Evolutionary conservation across 2,888 invertebrate genomes (phyloP).

Genomic region (Meta bourneti): DNA sequence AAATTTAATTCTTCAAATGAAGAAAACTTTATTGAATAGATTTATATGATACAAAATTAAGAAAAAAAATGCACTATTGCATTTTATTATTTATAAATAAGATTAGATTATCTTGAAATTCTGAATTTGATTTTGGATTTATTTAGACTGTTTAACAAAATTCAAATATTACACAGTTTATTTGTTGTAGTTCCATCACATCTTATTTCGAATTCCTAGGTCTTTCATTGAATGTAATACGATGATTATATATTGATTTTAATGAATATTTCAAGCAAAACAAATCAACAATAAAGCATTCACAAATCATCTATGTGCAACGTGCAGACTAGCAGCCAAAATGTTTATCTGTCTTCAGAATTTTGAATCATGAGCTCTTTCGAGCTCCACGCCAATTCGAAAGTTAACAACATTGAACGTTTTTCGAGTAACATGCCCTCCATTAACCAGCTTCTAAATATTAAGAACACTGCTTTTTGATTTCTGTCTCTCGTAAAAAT

Average conservation of each 20-base stretch:
- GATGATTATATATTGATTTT: constrained; percentile 2
- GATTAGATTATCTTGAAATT: too few species aligned
- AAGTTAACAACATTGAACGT: neutral
- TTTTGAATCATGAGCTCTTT: constrained; percentile 15
- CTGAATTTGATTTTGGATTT: too few species aligned
- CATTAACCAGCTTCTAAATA: constrained; percentile 69
- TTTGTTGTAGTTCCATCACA: too few species aligned
- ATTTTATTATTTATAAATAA: too few species aligned
- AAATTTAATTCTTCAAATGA: too few species aligned
- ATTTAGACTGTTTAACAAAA: too few species aligned
- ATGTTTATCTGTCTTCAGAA: constrained; percentile 20
- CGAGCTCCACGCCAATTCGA: neutral
- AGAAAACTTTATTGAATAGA: too few species aligned
- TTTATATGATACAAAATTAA: too few species aligned
- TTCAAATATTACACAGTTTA: too few species aligned
- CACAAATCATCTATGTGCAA: constrained; percentile 75
- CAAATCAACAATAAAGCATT: constrained; percentile 40
- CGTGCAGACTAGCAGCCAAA: constrained; percentile 76
- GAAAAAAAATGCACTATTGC: too few species aligned
- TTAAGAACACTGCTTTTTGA: neutral
- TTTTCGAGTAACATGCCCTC: constrained; percentile 28
- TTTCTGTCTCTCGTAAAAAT: neutral
- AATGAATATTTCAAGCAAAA: constrained; percentile 62
- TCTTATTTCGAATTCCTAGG: too few species aligned
- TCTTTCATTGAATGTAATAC: neutral